Evolutionary conservation across 1,140 invertebrate genomes (phyloP).

Genomic region (Eueides isabella): DNA sequence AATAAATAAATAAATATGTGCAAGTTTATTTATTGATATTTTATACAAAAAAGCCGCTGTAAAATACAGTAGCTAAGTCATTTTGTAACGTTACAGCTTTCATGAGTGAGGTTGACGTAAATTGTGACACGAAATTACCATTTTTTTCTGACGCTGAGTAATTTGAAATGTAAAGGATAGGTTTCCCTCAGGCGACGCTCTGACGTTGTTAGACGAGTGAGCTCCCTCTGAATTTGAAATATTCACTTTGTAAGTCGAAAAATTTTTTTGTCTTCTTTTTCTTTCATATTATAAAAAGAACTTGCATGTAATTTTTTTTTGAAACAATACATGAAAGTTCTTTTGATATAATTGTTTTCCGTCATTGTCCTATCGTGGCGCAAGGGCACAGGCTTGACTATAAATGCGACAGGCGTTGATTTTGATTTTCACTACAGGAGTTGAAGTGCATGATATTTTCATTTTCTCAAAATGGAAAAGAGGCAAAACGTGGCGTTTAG

Average conservation of each 20-base stretch:
- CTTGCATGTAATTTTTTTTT: neutral
- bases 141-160: neutral
- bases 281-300: neutral
- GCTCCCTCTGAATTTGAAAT: neutral
- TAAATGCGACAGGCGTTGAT: too few relatives aligned
- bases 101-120: neutral
- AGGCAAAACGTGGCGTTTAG: too few relatives aligned
- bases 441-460: too few relatives aligned
- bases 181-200: neutral
- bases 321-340: neutral
- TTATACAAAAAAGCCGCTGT: too few relatives aligned
- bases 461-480: too few relatives aligned
- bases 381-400: too few relatives aligned
- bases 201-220: conserved; percentile 8
- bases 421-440: too few relatives aligned
- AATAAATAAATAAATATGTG: too few relatives aligned
- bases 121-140: neutral
- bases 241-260: neutral
- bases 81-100: neutral
- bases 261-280: neutral
- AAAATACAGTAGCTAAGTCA: neutral
- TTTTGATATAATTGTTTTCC: too few relatives aligned
- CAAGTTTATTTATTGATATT: too few relatives aligned
- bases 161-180: conserved; percentile 4
- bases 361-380: too few relatives aligned